These are phyloP conservation scores for Distichodus sexfasciatus DNA, from an alignment of 2,797 vertebrate genomes.

Conservation along the genomic window DNA sequence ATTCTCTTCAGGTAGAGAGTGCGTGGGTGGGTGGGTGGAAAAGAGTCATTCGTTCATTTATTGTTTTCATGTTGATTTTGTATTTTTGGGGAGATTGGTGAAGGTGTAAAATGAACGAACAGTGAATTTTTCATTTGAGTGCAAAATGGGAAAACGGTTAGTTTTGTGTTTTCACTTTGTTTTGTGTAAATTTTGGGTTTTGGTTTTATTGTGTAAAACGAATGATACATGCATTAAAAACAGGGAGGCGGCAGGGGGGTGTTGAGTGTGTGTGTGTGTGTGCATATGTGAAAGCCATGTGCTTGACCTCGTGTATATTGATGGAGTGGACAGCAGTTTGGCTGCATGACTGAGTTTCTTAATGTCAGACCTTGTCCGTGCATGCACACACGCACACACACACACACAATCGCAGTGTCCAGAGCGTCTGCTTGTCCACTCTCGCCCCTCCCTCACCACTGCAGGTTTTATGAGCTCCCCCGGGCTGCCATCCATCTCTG, in stretches of 20 bases:
- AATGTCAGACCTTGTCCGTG: conserved; percentile 69
- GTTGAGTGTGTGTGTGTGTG: conserved; percentile 6
- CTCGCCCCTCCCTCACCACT: conserved; percentile 59
- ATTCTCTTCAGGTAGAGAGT: too few relatives aligned
- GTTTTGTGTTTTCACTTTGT: too few relatives aligned
- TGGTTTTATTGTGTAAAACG: too few relatives aligned
- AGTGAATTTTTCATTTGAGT: too few relatives aligned
- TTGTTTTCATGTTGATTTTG: too few relatives aligned
- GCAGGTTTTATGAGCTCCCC: conserved; percentile 83
- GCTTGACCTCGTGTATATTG: conserved; percentile 54
- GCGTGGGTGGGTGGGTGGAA: not conserved
- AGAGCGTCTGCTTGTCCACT: conserved; percentile 76
- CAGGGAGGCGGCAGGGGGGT: not conserved
- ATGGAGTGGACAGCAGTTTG: conserved; percentile 76
- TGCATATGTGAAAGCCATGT: conserved; percentile 20
- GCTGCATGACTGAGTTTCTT: conserved; percentile 69
- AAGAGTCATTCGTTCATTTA: too few relatives aligned
- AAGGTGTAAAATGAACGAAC: too few relatives aligned
- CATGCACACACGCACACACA: conserved; percentile 17
- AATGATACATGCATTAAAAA: too few relatives aligned
- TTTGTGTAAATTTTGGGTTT: too few relatives aligned
- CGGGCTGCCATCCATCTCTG: conserved; percentile 83
- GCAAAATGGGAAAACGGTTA: too few relatives aligned
- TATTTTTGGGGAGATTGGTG: too few relatives aligned
- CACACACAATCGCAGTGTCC: conserved; percentile 51